Evolutionary conservation across 2,113 vertebrate species (phyloP).

Genomic region (Stigmatopora nigra): DNA sequence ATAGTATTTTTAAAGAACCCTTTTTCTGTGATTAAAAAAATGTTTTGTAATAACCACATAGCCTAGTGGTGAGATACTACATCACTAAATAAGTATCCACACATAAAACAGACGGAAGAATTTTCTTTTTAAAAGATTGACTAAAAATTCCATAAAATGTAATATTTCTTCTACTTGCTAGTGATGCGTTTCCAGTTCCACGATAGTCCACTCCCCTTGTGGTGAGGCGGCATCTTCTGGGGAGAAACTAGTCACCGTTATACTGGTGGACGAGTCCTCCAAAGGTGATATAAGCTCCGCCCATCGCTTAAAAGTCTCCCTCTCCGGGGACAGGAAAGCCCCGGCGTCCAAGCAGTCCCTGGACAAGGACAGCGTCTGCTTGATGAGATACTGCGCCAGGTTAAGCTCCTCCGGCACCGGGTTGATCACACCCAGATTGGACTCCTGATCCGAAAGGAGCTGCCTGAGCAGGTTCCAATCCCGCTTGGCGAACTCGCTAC

Average conservation of each 20-base stretch:
- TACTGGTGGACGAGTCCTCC: conserved; percentile 88
- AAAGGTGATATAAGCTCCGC: conserved; percentile 89
- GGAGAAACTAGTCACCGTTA: conserved; percentile 92
- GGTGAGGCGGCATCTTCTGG: conserved; percentile 92
- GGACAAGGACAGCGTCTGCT: conserved; percentile 90
- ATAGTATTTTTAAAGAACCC: conserved; percentile 31
- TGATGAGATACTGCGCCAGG: conserved; percentile 96
- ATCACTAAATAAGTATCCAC: conserved; percentile 60
- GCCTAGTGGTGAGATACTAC: background rate
- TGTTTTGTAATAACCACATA: background rate
- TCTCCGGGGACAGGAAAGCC: conserved; percentile 78
- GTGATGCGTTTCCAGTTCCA: conserved; percentile 98
- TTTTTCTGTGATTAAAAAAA: background rate
- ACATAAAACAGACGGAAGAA: conserved; percentile 55
- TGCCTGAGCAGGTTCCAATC: conserved; percentile 93
- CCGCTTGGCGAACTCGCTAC: conserved; percentile 79
- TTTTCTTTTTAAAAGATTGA: conserved; percentile 36
- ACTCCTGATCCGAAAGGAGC: conserved; percentile 86
- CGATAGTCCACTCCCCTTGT: conserved; percentile 97
- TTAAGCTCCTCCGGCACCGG: conserved; percentile 95
- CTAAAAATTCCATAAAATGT: conserved; percentile 6
- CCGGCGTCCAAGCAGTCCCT: conserved; percentile 82
- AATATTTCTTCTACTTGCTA: conserved; percentile 41
- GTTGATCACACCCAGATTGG: conserved; percentile 84
- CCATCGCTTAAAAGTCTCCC: conserved; percentile 82